Base-by-base conservation (phyloP, 2,113 vertebrate species). In the Leptobrachium ailaonicum region DNA sequence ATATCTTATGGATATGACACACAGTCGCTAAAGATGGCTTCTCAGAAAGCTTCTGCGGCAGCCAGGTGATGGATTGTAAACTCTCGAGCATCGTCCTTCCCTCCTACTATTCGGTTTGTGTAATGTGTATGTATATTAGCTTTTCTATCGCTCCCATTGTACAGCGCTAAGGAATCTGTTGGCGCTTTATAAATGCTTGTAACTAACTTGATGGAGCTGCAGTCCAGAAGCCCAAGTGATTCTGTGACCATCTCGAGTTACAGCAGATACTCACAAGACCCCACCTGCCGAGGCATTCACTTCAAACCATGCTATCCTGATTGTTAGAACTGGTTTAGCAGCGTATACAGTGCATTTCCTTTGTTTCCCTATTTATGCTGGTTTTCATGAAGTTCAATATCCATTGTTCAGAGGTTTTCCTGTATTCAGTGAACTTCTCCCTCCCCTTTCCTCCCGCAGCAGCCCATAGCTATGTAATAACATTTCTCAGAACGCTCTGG, bases 351-450 rank as follows among this genome's bases (percentile, higher is more conserved):
- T 12, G 12, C 4, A 73, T 66, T 67, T 73, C 45, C 14, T 80
- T 54, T 67, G 71, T 73, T 73, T 50, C 58, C 47, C 6, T 53
- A 67, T 67, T 76, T 75, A 71, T 20, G 3, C 50, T 71, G 68
- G 73, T 42, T 80, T 80, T 54, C 4, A 14, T 56, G 13, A 10
- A 50, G 12, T 56, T 45, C 62, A 73, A 66, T 58, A 58, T 41
- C 62, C 62, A 80, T 80, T 73, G 71, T 80, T 80, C 12, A 44
- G 47, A 20, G 67, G 63, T 73, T 64, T 78, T 56, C 77, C 62
- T 64, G 45, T 44, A 44, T 64, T 73, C 9, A 73, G 40, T 10
- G 43, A 20, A 10, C 54, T 72, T 41, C 60, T 63, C 44, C 58
- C 70, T 63, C 41, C 13, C 20, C 47, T 63, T 43, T 71, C 13